Conservation (phyloP, 2,113 vertebrate species). For the Anseranas semipalmata region DNA sequence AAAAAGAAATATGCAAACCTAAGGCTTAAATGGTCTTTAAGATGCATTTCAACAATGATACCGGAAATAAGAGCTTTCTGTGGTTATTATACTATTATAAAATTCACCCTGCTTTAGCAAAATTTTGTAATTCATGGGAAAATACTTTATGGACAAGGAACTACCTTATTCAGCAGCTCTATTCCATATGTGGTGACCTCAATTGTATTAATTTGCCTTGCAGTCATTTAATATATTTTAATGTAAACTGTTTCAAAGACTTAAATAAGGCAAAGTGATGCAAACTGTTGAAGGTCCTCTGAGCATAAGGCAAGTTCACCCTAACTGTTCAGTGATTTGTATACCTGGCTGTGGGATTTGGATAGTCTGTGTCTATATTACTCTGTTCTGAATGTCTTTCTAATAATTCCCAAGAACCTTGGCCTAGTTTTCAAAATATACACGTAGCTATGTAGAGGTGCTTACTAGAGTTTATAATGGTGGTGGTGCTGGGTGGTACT, state of each 20-base stretch:
- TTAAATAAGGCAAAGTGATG: not conserved
- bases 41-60: not conserved
- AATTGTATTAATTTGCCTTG: not conserved
- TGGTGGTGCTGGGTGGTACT: not conserved
- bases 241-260: not conserved
- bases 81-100: not conserved
- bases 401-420: not conserved
- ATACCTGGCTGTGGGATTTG: not conserved
- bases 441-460: not conserved
- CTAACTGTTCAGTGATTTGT: not conserved
- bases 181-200: not conserved
- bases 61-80: constrained; percentile 28
- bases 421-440: not conserved
- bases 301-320: not conserved
- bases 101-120: constrained; percentile 1
- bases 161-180: not conserved
- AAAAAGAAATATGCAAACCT: not conserved
- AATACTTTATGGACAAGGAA: not conserved
- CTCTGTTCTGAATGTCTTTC: not conserved
- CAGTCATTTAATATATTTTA: not conserved
- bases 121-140: not conserved
- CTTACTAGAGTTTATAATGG: not conserved
- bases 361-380: not conserved
- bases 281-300: not conserved
- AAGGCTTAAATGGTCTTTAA: not conserved